Base-by-base conservation (phyloP, 1,140 invertebrate genomes). In the Tenebrio molitor region DNA sequence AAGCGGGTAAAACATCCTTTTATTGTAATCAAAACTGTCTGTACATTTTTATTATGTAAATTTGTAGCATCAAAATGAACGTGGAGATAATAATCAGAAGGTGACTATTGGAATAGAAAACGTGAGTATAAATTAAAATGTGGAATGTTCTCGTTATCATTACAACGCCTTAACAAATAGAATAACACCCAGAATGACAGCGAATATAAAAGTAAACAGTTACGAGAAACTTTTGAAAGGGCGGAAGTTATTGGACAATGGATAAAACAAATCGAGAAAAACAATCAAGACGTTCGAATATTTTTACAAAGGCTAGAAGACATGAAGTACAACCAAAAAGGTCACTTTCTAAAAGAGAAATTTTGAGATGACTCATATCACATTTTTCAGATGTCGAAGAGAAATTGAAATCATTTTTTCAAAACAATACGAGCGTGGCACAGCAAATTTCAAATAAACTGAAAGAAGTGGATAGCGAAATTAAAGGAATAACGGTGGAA, bases 391-490 rank as follows among this genome's bases (percentile, higher is more conserved):
- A 77, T 34, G 65, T 80, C 12, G 74, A 74, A 19, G 73, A 78
- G 14, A 74, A 77, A 74, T 53, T 81, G 0, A 69, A 76, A 4
- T 41, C 69, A 2, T 33, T 79, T 6, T 80, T 80, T 50, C 72
- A 76, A 79, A 76, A 77, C 29, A 80, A 74, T 33, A 77, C 72
- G 7, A 77, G 46, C 33, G 70, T 79, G 41, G 72, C 64, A 1
- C 66, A 73, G 2, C 66, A 75, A 72, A 72, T 79, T 10, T 72
- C 71, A 16, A 21, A 15, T 15, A 79, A 75, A 68, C 29, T 81
- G 19, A 80, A 79, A 70, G 72, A 74, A 65, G 65, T 80, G 16
- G 77, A 78, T 29, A 69, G 65, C 14, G 74, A 80, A 58, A n/a
- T 78, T 5, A 66, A 73, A 33, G 62, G 65, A 8, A 65, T 64